These are phyloP conservation scores for Nymphalis polychloros DNA, from an alignment of 2,888 invertebrate species.

Conservation along the genomic window DNA sequence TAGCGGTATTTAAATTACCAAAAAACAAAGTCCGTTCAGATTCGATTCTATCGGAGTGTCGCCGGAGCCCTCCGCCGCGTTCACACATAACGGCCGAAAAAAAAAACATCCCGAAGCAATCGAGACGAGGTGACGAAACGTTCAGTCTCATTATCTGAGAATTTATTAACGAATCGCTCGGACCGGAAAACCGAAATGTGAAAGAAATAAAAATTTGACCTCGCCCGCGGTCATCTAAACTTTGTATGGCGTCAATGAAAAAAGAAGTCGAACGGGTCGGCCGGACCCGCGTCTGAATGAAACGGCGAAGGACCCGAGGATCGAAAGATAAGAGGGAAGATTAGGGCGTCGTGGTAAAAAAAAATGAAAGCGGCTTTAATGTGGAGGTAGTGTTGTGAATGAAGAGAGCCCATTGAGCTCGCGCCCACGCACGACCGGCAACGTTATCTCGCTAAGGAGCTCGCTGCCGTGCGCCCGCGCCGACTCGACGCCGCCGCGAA, in stretches of 20 bases:
- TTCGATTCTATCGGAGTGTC: conserved; percentile 68
- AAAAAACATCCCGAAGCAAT: conserved; percentile 75
- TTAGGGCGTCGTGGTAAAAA: conserved; percentile 67
- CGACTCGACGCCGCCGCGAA: conserved; percentile 47
- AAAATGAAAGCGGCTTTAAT: conserved; percentile 78
- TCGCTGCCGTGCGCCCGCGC: conserved; percentile 48
- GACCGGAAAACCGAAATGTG: conserved; percentile 82
- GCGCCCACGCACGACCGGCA: conserved; percentile 70
- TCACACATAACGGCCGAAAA: conserved; percentile 78
- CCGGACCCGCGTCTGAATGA: conserved; percentile 77
- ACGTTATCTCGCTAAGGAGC: conserved; percentile 53
- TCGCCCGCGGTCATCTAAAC: conserved; percentile 80
- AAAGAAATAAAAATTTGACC: conserved; percentile 82
- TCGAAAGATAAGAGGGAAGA: conserved; percentile 79
- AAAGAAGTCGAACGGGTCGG: conserved; percentile 79
- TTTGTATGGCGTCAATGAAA: conserved; percentile 80
- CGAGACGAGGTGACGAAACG: conserved; percentile 82
- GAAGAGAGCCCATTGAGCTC: conserved; percentile 78
- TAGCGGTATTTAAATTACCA: conserved; percentile 76
- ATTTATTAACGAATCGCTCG: conserved; percentile 81
- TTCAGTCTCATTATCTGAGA: conserved; percentile 82
- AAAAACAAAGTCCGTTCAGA: conserved; percentile 69
- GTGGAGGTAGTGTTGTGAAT: conserved; percentile 79
- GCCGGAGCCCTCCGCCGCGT: conserved; percentile 69
- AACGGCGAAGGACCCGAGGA: conserved; percentile 77